These are phyloP conservation scores for Anaspis maculata DNA, from an alignment of 2,888 invertebrate genomes.

Conservation along the genomic window DNA sequence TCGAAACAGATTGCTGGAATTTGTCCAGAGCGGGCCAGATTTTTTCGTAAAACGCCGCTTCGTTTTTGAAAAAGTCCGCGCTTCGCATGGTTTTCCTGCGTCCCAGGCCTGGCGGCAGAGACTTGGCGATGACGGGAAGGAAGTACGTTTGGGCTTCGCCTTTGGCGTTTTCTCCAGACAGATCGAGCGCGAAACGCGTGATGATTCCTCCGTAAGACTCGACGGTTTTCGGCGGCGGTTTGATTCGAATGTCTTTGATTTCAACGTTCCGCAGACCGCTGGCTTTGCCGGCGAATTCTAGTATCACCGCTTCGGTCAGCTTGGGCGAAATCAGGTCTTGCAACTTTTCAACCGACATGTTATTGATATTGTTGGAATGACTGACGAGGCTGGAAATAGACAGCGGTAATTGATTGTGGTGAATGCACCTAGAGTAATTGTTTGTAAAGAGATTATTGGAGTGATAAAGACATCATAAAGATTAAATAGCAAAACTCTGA, in stretches of 20 bases:
- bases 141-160: too few relatives aligned
- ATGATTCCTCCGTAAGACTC: slow-evolving; percentile 63
- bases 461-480: too few relatives aligned
- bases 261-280: slow-evolving; percentile 18
- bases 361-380: too few relatives aligned
- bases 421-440: too few relatives aligned
- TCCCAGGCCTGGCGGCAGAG: slow-evolving; percentile 55
- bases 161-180: slow-evolving; percentile 33
- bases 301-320: slow-evolving; percentile 22
- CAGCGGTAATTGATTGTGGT: too few relatives aligned
- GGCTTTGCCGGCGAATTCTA: slow-evolving; percentile 21
- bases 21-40: slow-evolving; percentile 43
- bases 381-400: too few relatives aligned
- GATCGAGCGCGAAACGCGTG: slow-evolving; percentile 50
- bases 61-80: slow-evolving; percentile 61
- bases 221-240: slow-evolving; percentile 49
- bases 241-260: slow-evolving; percentile 43
- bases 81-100: slow-evolving; percentile 57
- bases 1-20: slow-evolving; percentile 33
- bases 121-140: slow-evolving; percentile 54
- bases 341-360: slow-evolving; percentile 8
- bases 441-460: too few relatives aligned
- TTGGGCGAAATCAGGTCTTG: slow-evolving; percentile 22
- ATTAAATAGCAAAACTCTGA: too few relatives aligned
- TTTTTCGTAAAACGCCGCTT: slow-evolving; percentile 56